Evolutionary conservation across 53 echinoderm and acorn worm species (phyloP).

Genomic region (Astropecten irregularis): DNA sequence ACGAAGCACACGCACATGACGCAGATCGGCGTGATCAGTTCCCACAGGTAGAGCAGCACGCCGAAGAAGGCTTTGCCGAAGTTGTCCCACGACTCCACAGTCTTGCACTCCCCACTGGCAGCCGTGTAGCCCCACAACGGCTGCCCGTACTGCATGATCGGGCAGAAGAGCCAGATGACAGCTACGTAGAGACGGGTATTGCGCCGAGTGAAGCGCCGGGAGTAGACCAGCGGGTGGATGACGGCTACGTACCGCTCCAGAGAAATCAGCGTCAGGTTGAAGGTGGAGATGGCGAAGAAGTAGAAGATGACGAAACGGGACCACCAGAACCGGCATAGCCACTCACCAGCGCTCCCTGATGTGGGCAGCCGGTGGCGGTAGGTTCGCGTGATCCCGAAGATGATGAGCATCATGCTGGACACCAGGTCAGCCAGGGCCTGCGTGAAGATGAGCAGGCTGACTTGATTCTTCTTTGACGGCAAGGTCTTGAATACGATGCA

Average conservation of each 20-base stretch:
- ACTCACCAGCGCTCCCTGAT: conserved; percentile 59
- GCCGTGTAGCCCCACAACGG: conserved; percentile 72
- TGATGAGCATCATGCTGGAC: conserved; percentile 66
- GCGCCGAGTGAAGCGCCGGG: conserved; percentile 59
- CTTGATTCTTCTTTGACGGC: conserved; percentile 64
- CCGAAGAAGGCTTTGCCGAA: conserved; percentile 59
- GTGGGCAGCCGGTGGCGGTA: conserved; percentile 34
- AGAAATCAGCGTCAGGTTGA: conserved; percentile 78
- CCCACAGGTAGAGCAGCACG: conserved; percentile 70
- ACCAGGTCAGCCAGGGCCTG: conserved; percentile 78
- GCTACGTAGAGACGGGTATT: conserved; percentile 58
- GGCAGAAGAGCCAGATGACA: conserved; percentile 66
- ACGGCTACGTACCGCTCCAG: conserved; percentile 85
- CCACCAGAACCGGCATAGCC: conserved; percentile 90
- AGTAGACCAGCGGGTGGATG: conserved; percentile 63
- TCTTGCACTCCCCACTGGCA: conserved; percentile 42
- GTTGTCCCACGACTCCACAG: conserved; percentile 53
- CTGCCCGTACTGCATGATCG: conserved; percentile 74
- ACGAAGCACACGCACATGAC: conserved; percentile 72
- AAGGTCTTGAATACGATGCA: conserved; percentile 73
- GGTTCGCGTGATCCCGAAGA: conserved; percentile 70
- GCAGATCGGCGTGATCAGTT: conserved; percentile 65
- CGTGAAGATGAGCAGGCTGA: conserved; percentile 81
- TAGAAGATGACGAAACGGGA: conserved; percentile 77
- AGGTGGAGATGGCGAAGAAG: conserved; percentile 84